Evolutionary conservation across 2,888 invertebrate species (phyloP).

Genomic region (Palloptera scutellata): DNA sequence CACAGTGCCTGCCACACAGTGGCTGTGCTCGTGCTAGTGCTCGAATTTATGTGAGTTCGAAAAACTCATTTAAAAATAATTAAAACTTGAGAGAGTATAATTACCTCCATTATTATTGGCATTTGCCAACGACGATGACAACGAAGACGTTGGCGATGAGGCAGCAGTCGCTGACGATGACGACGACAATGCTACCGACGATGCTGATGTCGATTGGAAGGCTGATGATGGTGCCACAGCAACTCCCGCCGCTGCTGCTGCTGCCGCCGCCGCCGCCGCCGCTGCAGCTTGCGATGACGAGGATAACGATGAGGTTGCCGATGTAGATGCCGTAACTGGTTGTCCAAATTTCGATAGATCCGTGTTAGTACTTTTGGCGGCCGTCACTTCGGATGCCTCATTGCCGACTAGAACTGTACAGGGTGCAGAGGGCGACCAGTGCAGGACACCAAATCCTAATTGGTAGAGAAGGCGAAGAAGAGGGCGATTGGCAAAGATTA

Average conservation of each 20-base stretch:
- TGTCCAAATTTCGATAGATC: conserved; percentile 74
- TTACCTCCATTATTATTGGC: conserved; percentile 61
- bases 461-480: too few relatives aligned
- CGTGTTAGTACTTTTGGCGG: conserved; percentile 75
- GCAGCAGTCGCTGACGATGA: conserved; percentile 70
- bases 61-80: conserved; percentile 63
- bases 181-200: conserved; percentile 64
- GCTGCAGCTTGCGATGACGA: conserved; percentile 72
- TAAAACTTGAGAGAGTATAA: conserved; percentile 61
- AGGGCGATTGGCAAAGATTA: conserved; percentile 10
- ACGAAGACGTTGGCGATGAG: conserved; percentile 65
- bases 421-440: conserved; percentile 84
- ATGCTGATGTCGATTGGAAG: conserved; percentile 62
- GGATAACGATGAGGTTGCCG: conserved; percentile 65
- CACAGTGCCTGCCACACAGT: background rate
- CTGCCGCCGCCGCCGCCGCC: conserved; percentile 64
- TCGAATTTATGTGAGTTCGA: background rate
- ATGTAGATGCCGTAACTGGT: conserved; percentile 66
- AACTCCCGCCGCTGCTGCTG: conserved; percentile 63
- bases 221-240: conserved; percentile 63
- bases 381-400: conserved; percentile 74
- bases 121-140: conserved; percentile 61
- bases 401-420: conserved; percentile 85
- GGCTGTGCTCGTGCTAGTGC: too few relatives aligned
- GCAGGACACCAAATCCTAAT: conserved; percentile 78